phyloP scores from a whole-genome alignment of 2,113 vertebrate species.

The Scomber japonicus region DNA sequence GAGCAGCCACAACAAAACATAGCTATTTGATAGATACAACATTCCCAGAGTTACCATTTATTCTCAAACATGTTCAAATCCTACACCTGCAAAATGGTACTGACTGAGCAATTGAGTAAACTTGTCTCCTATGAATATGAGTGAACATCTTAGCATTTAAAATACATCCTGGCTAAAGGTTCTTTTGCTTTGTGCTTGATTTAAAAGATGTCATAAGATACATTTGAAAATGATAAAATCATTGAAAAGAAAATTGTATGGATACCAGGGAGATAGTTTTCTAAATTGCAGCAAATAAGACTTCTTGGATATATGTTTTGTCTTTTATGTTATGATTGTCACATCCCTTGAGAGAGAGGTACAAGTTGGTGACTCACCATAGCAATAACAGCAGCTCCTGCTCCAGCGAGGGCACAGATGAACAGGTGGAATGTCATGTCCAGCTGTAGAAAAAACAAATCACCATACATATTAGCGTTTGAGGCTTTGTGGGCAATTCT shows the following conservation, averaged over 20 bases:
- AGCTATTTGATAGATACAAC: background rate
- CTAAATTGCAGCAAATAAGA: too few species aligned
- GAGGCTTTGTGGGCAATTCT: background rate
- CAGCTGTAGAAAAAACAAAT: slow-evolving; percentile 85
- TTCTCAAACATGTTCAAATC: background rate
- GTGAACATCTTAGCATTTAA: background rate
- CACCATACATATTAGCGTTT: slow-evolving; percentile 16
- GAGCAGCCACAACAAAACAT: slow-evolving; percentile 35
- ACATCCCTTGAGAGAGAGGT: background rate
- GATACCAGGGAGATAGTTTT: too few species aligned
- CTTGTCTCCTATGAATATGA: background rate
- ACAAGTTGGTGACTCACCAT: slow-evolving; percentile 88
- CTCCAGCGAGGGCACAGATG: slow-evolving; percentile 96
- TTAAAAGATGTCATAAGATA: background rate
- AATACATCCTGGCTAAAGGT: background rate
- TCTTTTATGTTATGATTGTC: background rate
- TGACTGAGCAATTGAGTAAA: background rate
- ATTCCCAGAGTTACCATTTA: background rate
- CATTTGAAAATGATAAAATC: too few species aligned
- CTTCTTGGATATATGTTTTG: too few species aligned
- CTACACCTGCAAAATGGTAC: background rate
- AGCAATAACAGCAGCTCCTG: slow-evolving; percentile 96
- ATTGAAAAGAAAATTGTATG: too few species aligned
- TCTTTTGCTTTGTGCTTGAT: background rate
- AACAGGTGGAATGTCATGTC: slow-evolving; percentile 99